Evolutionary conservation across 2,797 vertebrate genomes (phyloP).

Genomic region (Gallinago nigripennis): DNA sequence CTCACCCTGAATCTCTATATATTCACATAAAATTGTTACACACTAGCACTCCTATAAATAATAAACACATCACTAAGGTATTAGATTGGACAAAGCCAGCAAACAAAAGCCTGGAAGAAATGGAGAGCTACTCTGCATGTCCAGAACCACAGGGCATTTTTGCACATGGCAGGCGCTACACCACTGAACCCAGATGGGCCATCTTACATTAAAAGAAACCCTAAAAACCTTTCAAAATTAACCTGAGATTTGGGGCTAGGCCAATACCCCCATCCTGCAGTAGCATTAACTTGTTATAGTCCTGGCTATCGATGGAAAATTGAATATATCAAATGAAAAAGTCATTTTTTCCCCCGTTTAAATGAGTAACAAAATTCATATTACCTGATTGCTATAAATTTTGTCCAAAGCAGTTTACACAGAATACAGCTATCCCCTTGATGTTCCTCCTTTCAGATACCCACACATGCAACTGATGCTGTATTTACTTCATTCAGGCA

Average conservation of each 20-base stretch:
- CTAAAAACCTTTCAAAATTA: neutral
- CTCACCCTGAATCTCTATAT: neutral
- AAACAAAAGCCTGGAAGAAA: neutral
- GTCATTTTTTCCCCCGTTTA: neutral
- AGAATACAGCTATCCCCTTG: neutral
- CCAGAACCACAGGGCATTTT: neutral
- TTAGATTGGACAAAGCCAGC: neutral
- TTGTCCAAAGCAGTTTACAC: neutral
- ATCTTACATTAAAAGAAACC: neutral
- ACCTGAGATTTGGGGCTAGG: neutral
- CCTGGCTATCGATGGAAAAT: fast-evolving
- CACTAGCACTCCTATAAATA: neutral
- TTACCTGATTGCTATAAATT: neutral
- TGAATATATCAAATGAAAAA: neutral
- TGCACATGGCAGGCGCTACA: neutral
- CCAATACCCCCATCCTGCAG: neutral
- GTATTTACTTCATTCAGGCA: neutral
- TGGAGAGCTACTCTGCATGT: neutral
- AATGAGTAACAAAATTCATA: neutral
- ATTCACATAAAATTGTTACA: neutral
- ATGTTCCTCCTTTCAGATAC: neutral
- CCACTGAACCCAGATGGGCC: neutral
- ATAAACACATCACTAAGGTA: neutral
- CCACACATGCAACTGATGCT: neutral
- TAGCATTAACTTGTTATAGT: neutral